Evolutionary conservation across 2,888 invertebrate species (phyloP).

Genomic region (Melinaea marsaeus): DNA sequence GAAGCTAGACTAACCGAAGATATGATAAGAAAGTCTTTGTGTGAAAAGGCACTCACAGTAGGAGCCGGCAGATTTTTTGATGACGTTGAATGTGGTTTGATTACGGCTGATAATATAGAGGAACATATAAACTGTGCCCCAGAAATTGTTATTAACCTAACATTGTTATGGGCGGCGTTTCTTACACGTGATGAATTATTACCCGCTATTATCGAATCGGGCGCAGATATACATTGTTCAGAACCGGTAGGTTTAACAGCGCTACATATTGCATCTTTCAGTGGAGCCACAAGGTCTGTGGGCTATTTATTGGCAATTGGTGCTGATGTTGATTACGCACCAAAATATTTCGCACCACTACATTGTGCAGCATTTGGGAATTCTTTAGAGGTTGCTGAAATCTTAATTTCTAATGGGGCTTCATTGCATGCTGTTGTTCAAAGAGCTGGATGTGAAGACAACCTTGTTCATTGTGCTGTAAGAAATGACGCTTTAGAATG

Average conservation of each 20-base stretch:
- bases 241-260: conserved; percentile 87
- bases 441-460: conserved; percentile 83
- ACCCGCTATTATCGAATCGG: conserved; percentile 80
- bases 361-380: conserved; percentile 95
- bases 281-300: conserved; percentile 84
- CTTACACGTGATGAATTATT: conserved; percentile 84
- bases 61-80: conserved; percentile 84
- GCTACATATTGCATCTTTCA: conserved; percentile 86
- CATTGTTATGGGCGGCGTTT: conserved; percentile 85
- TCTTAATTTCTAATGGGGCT: conserved; percentile 84
- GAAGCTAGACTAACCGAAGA: conserved; percentile 85
- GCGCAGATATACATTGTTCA: conserved; percentile 83
- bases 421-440: conserved; percentile 83
- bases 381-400: conserved; percentile 85
- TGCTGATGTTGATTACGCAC: conserved; percentile 82
- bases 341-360: conserved; percentile 87
- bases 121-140: conserved; percentile 79
- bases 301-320: conserved; percentile 83
- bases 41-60: conserved; percentile 82
- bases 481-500: conserved; percentile 88
- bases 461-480: conserved; percentile 90
- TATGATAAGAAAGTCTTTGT: conserved; percentile 81
- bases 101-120: conserved; percentile 78
- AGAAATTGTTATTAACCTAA: conserved; percentile 83
- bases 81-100: conserved; percentile 84